phyloP scores from a whole-genome alignment of 1,140 invertebrate genomes.

The Grapholita molesta region DNA sequence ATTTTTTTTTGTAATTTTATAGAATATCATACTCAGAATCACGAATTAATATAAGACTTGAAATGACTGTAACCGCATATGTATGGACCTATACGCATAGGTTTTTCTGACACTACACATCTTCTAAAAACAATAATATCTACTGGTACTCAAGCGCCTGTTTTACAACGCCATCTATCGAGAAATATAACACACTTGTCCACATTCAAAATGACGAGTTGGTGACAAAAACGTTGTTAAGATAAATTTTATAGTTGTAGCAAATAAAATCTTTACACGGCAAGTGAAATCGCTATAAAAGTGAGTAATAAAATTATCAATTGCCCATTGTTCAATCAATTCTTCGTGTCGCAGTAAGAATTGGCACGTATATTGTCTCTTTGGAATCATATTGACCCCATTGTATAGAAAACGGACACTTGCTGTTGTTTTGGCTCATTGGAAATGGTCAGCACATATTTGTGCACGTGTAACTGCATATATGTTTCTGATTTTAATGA shows the following conservation, averaged over 20 bases:
- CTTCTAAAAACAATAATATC: no score
- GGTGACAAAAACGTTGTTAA: not conserved
- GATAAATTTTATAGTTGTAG: not conserved
- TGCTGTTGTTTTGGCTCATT: not conserved
- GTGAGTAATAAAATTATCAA: not conserved
- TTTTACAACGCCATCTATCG: not conserved
- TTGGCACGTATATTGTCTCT: not conserved
- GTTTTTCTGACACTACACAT: no score
- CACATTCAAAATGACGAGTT: not conserved
- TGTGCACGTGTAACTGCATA: not conserved
- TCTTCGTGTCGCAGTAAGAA: not conserved
- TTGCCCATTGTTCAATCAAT: not conserved
- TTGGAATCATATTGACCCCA: not conserved
- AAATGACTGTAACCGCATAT: no score
- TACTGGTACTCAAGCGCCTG: no score
- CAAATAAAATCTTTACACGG: not conserved
- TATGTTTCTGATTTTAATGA: not conserved
- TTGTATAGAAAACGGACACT: not conserved
- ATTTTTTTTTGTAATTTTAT: no score
- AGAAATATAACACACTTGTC: not conserved
- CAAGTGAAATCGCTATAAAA: constrained; percentile 2
- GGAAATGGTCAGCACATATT: not conserved
- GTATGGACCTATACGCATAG: no score
- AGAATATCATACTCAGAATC: no score
- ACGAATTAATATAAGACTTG: no score